phyloP scores from a whole-genome alignment of 2,888 invertebrate species.

The Netelia melanura region DNA sequence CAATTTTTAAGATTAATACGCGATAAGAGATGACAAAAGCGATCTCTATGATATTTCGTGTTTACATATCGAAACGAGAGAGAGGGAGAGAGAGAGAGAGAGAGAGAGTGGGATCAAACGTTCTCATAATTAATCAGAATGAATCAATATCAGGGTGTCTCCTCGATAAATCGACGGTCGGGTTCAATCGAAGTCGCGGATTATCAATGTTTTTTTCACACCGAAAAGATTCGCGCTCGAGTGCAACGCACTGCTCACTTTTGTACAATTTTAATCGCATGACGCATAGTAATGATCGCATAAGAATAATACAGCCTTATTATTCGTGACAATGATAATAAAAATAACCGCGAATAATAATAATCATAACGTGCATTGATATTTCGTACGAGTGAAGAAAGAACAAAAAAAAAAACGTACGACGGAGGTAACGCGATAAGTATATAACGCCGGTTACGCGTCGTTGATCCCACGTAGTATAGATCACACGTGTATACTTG shows the following conservation, averaged over 20 bases:
- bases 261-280: constrained; percentile 29
- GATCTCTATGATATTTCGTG: not conserved
- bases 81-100: not conserved
- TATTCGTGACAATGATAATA: constrained; percentile 38
- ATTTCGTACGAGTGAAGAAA: constrained; percentile 37
- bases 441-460: constrained; percentile 42
- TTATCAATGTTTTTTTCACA: constrained; percentile 29
- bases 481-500: constrained; percentile 15
- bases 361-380: constrained; percentile 4
- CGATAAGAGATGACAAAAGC: not conserved
- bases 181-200: constrained; percentile 48
- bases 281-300: constrained; percentile 30
- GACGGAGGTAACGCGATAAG: constrained; percentile 33
- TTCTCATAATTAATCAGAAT: not conserved
- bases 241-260: constrained; percentile 40
- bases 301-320: no score
- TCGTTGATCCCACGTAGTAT: constrained; percentile 42
- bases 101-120: not conserved
- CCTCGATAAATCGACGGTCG: constrained; percentile 36
- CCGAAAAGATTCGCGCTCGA: constrained; percentile 12
- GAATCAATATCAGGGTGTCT: constrained; percentile 1
- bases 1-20: constrained; percentile 8
- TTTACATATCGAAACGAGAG: not conserved
- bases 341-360: not conserved
- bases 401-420: constrained; percentile 27